A percentile compares a stretch with the other conserved stretches of the same genome.
Evolutionary conservation across 2,797 vertebrate genomes (phyloP).

Genomic region (Coranthus polyacanthus): DNA sequence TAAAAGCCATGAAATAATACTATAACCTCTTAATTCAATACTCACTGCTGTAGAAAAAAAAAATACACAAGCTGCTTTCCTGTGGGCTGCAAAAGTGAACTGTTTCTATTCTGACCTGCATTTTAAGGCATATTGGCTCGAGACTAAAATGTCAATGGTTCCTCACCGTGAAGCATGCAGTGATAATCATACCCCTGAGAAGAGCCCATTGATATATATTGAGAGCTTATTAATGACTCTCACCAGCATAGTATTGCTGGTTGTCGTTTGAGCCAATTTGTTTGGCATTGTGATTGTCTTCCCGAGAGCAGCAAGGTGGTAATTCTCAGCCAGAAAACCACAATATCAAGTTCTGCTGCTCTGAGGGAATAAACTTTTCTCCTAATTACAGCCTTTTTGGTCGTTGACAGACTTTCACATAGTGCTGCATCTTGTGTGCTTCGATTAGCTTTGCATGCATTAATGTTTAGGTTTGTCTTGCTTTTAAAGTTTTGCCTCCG

Average conservation of each 20-base stretch:
- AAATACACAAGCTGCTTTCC: slow-evolving; percentile 11
- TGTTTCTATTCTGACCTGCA: slow-evolving; percentile 30
- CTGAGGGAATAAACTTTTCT: background rate
- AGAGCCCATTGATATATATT: slow-evolving; percentile 10
- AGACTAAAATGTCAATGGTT: slow-evolving; percentile 48
- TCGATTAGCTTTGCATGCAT: slow-evolving; percentile 14
- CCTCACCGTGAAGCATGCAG: slow-evolving; percentile 32
- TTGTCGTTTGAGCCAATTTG: slow-evolving; percentile 22
- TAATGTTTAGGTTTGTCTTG: background rate
- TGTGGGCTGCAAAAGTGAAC: background rate
- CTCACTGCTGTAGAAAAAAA: too few species aligned
- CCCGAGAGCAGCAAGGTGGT: background rate
- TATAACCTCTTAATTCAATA: background rate
- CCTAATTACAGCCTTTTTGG: slow-evolving; percentile 10
- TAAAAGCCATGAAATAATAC: slow-evolving; percentile 2
- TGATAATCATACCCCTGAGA: slow-evolving; percentile 51
- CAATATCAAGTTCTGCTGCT: background rate
- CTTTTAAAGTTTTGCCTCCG: background rate
- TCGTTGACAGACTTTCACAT: background rate
- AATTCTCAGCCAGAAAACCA: slow-evolving; percentile 22
- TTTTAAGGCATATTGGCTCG: background rate
- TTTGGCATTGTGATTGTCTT: slow-evolving; percentile 28
- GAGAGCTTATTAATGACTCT: slow-evolving; percentile 52
- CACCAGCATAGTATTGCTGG: slow-evolving; percentile 8
- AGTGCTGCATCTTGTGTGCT: slow-evolving; percentile 6